Evolutionary conservation across 2,797 vertebrate species (phyloP).

Genomic region (Darevskia mixta): DNA sequence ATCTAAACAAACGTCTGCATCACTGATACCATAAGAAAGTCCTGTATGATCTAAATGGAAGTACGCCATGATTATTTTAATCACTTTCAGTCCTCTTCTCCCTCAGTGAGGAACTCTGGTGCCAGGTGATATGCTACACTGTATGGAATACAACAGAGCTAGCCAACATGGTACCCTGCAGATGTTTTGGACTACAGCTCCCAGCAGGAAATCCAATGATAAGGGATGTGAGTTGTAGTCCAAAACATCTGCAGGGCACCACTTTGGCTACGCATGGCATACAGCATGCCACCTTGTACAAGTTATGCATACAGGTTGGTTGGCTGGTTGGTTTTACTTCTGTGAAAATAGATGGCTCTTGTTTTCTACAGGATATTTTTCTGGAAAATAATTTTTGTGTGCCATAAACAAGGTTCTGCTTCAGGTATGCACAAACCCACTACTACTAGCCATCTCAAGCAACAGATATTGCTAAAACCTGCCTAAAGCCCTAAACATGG

Average conservation of each 20-base stretch:
- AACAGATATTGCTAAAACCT: neutral
- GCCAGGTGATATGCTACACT: neutral
- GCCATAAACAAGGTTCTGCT: neutral
- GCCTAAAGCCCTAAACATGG: neutral
- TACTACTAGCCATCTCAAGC: neutral
- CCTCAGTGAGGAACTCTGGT: neutral
- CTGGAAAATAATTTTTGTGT: neutral
- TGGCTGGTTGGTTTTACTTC: neutral
- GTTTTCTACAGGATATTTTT: neutral
- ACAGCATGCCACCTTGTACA: neutral
- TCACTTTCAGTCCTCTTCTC: neutral
- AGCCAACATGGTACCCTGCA: too few species aligned
- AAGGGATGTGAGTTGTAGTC: too few species aligned
- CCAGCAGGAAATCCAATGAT: too few species aligned
- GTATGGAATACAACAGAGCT: too few species aligned
- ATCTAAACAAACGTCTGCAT: neutral
- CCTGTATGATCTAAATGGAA: neutral
- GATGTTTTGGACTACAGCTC: too few species aligned
- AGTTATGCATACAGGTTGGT: neutral
- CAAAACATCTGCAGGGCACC: too few species aligned
- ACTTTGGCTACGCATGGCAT: neutral
- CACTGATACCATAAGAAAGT: neutral
- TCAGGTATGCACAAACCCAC: neutral
- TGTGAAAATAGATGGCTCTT: neutral
- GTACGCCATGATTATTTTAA: neutral